Conservation (phyloP, 1,140 invertebrate genomes). For the Aphidius gifuensis region DNA sequence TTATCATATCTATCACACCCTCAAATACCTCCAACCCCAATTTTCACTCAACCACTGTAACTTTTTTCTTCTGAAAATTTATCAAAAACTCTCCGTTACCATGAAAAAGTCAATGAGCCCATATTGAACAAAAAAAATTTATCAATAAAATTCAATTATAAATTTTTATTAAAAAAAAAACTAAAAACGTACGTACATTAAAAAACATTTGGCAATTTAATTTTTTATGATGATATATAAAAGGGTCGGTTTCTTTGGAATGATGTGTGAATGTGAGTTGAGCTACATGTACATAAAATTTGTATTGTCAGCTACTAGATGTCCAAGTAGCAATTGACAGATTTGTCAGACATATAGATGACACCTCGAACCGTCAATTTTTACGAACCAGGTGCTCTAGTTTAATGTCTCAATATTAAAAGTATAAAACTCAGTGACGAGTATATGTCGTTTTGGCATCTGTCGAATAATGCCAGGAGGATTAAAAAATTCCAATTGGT, state of each 20-base stretch:
- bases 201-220: no score
- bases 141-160: no score
- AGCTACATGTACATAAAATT: no score
- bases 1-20: slow-evolving; percentile 54
- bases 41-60: no score
- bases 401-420: slow-evolving; percentile 29
- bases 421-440: no score
- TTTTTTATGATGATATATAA: no score
- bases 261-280: not conserved
- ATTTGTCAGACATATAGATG: slow-evolving; percentile 47
- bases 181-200: no score
- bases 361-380: slow-evolving; percentile 33
- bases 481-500: slow-evolving; percentile 36
- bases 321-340: slow-evolving; percentile 42
- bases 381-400: slow-evolving; percentile 25
- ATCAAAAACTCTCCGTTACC: no score
- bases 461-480: slow-evolving; percentile 48
- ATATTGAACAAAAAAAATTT: no score
- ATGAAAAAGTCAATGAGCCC: no score
- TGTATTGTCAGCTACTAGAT: slow-evolving; percentile 7
- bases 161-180: no score
- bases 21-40: slow-evolving; percentile 7
- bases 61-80: not conserved
- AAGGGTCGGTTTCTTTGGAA: no score
- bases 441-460: slow-evolving; percentile 37